Conservation (phyloP, 2,888 invertebrate genomes). For the Hemaris fuciformis region DNA sequence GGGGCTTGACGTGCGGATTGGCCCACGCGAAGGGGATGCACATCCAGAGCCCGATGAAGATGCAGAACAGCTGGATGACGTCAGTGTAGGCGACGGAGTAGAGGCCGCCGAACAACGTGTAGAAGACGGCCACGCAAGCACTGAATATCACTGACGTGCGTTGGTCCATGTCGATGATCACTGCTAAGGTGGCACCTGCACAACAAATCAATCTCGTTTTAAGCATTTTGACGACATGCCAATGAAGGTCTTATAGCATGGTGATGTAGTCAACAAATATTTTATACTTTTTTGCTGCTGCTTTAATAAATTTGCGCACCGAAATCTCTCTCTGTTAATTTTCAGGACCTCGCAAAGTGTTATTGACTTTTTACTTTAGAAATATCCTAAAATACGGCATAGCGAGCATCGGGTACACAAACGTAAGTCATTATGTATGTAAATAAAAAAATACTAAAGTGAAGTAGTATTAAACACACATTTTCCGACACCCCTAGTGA, state of each 20-base stretch:
- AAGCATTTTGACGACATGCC: no score
- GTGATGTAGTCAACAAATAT: no score
- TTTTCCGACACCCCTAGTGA: neutral
- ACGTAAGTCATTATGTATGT: no score
- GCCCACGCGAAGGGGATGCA: conserved; percentile 98
- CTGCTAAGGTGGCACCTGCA: conserved; percentile 95
- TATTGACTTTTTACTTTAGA: no score
- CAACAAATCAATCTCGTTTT: neutral
- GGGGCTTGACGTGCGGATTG: conserved; percentile 91
- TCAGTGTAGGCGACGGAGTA: conserved; percentile 99
- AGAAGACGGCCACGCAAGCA: conserved; percentile 97
- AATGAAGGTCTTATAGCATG: no score
- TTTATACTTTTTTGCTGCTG: no score
- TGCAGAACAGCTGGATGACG: conserved; percentile 98
- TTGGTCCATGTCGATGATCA: conserved; percentile 98
- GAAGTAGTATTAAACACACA: neutral
- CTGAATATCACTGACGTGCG: conserved; percentile 96
- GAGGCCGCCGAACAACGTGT: conserved; percentile 98
- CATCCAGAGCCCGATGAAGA: conserved; percentile 98
- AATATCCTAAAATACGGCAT: no score
- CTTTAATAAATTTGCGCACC: no score
- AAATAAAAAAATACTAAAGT: no score
- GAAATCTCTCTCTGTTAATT: no score
- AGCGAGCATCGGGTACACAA: no score
- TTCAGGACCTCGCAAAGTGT: no score